Evolutionary conservation across 2,888 invertebrate genomes (phyloP).

Genomic region (Coenonympha arcania): DNA sequence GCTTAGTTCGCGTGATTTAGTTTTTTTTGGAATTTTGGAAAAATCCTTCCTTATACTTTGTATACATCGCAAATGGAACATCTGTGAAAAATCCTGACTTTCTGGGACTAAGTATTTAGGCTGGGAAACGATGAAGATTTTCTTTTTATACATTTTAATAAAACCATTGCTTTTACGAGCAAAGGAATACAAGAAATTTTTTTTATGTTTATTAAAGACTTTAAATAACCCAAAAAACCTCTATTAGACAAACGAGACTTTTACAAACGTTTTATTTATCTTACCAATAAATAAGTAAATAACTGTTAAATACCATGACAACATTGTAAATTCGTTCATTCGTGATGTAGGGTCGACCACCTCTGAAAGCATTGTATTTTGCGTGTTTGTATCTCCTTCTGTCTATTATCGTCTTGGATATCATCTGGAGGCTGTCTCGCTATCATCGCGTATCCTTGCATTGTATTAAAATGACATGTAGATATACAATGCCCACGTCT

Average conservation of each 20-base stretch:
- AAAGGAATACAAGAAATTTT: background rate
- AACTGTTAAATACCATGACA: background rate
- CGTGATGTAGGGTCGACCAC: background rate
- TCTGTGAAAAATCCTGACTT: no score
- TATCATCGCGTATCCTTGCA: background rate
- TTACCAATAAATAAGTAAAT: background rate
- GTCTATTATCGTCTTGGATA: background rate
- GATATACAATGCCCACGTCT: slow-evolving; percentile 1
- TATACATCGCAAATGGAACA: no score
- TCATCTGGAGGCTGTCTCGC: background rate
- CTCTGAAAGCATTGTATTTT: background rate
- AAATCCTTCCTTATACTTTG: no score
- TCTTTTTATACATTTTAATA: no score
- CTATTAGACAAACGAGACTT: background rate
- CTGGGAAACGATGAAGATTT: no score
- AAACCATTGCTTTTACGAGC: background rate
- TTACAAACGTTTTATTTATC: slow-evolving; percentile 4
- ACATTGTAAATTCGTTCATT: background rate
- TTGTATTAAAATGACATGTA: slow-evolving; percentile 6
- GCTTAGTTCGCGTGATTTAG: no score
- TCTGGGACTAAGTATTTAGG: no score
- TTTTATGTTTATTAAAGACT: background rate
- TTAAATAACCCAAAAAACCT: background rate
- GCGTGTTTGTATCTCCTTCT: background rate
- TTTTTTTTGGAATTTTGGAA: no score